A percentile compares a stretch with the other conserved stretches of the same genome.
Conservation (phyloP, 1,140 invertebrate genomes). For the Drosophila kohkoa region DNA sequence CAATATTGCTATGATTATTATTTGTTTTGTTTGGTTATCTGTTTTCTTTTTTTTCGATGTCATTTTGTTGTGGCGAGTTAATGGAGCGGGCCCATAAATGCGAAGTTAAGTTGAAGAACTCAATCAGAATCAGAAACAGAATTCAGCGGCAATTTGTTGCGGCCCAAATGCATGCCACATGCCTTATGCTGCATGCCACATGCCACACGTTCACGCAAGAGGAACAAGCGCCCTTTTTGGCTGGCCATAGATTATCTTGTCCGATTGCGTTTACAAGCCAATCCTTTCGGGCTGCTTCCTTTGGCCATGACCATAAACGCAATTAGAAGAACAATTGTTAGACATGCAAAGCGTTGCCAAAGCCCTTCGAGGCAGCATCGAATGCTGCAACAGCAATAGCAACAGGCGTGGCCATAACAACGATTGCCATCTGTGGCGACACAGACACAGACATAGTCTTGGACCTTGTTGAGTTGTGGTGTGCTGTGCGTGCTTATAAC, state of each 20-base stretch:
- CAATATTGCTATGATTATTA: slow-evolving; percentile 39
- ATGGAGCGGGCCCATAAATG: slow-evolving; percentile 63
- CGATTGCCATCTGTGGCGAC: slow-evolving; percentile 68
- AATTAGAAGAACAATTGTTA: slow-evolving; percentile 84
- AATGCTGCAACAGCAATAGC: too few relatives aligned
- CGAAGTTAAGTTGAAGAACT: slow-evolving; percentile 62
- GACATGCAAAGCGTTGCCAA: slow-evolving; percentile 74
- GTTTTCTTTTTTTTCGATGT: slow-evolving; percentile 41
- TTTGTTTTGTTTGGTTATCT: slow-evolving; percentile 49
- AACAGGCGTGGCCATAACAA: slow-evolving; percentile 43
- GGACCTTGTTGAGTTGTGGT: not conserved
- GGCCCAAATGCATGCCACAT: slow-evolving; percentile 64
- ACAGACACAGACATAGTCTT: slow-evolving; percentile 8
- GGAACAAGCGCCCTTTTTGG: slow-evolving; percentile 61
- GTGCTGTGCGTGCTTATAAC: slow-evolving; percentile 80
- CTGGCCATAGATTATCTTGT: slow-evolving; percentile 77
- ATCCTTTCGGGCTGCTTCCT: slow-evolving; percentile 34
- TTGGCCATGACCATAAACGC: slow-evolving; percentile 69
- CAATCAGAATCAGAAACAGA: slow-evolving; percentile 65
- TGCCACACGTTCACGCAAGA: slow-evolving; percentile 44
- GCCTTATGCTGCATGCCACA: slow-evolving; percentile 32
- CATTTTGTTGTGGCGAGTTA: slow-evolving; percentile 56
- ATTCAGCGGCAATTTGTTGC: slow-evolving; percentile 71
- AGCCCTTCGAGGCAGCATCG: slow-evolving; percentile 42
- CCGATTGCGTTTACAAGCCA: slow-evolving; percentile 81